Evolutionary conservation across 2,888 invertebrate genomes (phyloP).

Genomic region (Orgyia antiqua): DNA sequence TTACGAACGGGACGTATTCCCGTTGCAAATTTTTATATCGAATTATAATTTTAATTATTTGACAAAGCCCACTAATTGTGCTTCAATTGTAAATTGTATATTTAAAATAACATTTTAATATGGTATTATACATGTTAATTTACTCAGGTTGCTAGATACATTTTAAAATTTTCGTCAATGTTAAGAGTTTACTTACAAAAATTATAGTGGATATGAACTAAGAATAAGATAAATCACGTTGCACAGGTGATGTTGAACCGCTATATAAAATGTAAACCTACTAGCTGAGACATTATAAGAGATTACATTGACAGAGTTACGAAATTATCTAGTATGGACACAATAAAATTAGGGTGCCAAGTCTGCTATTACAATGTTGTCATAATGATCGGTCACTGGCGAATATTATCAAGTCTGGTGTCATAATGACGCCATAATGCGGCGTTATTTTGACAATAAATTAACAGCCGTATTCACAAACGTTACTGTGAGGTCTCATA

Average conservation of each 20-base stretch:
- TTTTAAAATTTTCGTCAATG: constrained; percentile 51
- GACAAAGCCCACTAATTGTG: constrained; percentile 55
- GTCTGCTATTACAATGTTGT: too few species aligned
- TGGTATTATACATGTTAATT: constrained; percentile 64
- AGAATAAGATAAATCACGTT: constrained; percentile 45
- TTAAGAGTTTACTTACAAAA: constrained; percentile 49
- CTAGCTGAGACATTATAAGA: too few species aligned
- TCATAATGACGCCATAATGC: too few species aligned
- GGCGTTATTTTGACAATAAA: too few species aligned
- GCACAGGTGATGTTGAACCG: constrained; percentile 55
- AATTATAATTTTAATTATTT: constrained; percentile 52
- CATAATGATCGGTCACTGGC: too few species aligned
- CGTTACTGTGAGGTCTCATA: too few species aligned
- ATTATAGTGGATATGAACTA: constrained; percentile 47
- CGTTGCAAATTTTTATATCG: constrained; percentile 48
- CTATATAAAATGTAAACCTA: constrained; percentile 24
- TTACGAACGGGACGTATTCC: constrained; percentile 42
- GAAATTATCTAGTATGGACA: too few species aligned
- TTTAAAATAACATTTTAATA: constrained; percentile 56
- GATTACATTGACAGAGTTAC: too few species aligned
- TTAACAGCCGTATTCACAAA: too few species aligned
- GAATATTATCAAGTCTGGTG: too few species aligned
- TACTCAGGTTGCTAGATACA: constrained; percentile 69
- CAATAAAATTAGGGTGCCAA: too few species aligned
- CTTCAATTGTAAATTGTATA: constrained; percentile 72